phyloP scores from a whole-genome alignment of 2,113 vertebrate genomes.

The Lampris incognitus region DNA sequence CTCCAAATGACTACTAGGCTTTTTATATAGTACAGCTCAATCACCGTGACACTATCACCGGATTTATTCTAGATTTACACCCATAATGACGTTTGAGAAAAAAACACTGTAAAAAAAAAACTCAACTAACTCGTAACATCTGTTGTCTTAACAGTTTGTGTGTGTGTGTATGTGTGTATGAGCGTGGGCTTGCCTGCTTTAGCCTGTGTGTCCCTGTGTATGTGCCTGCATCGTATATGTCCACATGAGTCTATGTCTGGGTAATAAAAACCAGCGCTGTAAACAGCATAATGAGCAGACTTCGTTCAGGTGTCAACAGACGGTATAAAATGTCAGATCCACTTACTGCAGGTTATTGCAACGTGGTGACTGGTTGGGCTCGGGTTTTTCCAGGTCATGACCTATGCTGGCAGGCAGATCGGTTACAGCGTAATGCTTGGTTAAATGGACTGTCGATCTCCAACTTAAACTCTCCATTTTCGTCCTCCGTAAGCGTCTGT shows the following conservation, averaged over 20 bases:
- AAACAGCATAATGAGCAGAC: conserved; percentile 63
- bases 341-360: conserved; percentile 53
- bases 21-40: conserved; percentile 44
- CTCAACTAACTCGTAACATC: conserved; percentile 38
- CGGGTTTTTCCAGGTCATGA: conserved; percentile 60
- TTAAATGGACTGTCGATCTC: conserved; percentile 35
- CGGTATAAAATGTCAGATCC: conserved; percentile 50
- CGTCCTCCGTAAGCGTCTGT: conserved; percentile 22
- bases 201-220: not conserved
- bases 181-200: not conserved
- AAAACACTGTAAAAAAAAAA: conserved; percentile 43
- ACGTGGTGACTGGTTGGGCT: conserved; percentile 53
- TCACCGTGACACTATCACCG: conserved; percentile 51
- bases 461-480: conserved; percentile 37
- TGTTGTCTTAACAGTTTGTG: not conserved
- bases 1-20: conserved; percentile 43
- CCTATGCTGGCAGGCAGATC: conserved; percentile 65
- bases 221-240: conserved; percentile 18
- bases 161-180: not conserved
- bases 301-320: conserved; percentile 45
- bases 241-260: not conserved
- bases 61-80: conserved; percentile 51
- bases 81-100: conserved; percentile 65
- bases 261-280: conserved; percentile 61
- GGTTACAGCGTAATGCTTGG: conserved; percentile 57